phyloP scores from a whole-genome alignment of 1,140 invertebrate genomes.

The Asobara japonica region DNA sequence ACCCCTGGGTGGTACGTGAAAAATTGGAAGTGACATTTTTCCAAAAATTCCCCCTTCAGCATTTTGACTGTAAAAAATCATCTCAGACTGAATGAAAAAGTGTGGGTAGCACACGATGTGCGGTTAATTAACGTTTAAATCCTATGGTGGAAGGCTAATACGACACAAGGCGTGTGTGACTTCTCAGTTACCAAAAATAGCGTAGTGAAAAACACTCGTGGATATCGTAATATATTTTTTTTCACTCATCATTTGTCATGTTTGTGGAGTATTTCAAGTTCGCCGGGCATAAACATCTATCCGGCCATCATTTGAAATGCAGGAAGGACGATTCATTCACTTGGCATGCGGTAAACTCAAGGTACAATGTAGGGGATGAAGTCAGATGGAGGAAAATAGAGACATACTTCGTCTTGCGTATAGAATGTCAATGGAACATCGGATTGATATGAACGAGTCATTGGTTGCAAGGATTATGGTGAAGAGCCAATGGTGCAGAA shows the following conservation, averaged over 20 bases:
- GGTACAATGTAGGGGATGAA: not conserved
- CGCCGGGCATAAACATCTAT: not conserved
- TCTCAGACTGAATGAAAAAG: not conserved
- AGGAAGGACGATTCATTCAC: not conserved
- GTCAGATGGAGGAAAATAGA: not conserved
- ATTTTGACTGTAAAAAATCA: not conserved
- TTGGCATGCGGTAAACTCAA: not conserved
- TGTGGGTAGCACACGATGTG: not conserved
- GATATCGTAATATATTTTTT: not conserved
- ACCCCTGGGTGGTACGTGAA: not conserved
- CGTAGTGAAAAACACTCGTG: not conserved
- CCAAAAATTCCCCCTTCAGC: not conserved
- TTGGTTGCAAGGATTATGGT: not conserved
- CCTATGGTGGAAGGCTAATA: constrained; percentile 12
- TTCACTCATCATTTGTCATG: constrained; percentile 1
- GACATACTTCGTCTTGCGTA: not conserved
- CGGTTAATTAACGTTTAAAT: constrained; percentile 31
- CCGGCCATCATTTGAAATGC: not conserved
- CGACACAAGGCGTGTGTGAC: constrained; percentile 25
- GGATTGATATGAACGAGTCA: not conserved
- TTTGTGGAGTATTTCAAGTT: constrained; percentile 1
- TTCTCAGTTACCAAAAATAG: constrained; percentile 28
- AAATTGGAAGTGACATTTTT: not conserved
- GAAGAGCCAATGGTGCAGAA: not conserved
- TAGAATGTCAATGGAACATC: not conserved